These are phyloP conservation scores for Zaprionus tsacasi DNA, from an alignment of 1,140 invertebrate species.

Conservation along the genomic window DNA sequence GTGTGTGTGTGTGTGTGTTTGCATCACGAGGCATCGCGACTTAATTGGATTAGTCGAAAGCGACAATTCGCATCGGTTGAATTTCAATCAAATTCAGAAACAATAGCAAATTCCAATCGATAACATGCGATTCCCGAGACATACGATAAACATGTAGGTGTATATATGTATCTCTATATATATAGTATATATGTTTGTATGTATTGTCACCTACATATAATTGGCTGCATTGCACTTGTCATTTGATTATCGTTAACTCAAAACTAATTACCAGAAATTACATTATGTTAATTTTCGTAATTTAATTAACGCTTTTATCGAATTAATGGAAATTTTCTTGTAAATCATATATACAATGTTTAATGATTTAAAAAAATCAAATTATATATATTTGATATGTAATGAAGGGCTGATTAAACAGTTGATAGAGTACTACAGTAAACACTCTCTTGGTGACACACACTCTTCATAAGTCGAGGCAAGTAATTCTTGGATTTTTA, in stretches of 20 bases:
- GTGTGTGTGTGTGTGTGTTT: background rate
- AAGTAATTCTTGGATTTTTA: no score
- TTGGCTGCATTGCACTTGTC: background rate
- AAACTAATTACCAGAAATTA: background rate
- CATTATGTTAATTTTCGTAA: background rate
- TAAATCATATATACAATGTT: background rate
- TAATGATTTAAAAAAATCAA: background rate
- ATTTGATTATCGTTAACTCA: background rate
- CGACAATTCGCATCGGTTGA: slow-evolving; percentile 42
- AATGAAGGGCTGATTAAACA: no score
- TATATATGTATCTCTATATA: no score
- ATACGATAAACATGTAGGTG: background rate
- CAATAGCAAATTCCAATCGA: slow-evolving; percentile 52
- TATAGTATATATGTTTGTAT: background rate
- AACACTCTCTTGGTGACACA: no score
- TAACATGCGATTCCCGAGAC: slow-evolving; percentile 21
- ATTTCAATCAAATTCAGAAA: slow-evolving; percentile 62
- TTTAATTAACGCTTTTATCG: background rate
- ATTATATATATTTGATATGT: background rate
- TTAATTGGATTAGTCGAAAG: slow-evolving; percentile 65
- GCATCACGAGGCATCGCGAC: slow-evolving; percentile 10
- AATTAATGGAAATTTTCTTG: background rate
- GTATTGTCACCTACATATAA: background rate
- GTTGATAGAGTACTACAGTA: no score
- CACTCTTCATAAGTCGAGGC: no score